Percentiles rank a stretch among this genome's conserved stretches.
These are phyloP conservation scores for Deilephila porcellus DNA, from an alignment of 2,888 invertebrate species.

Conservation along the genomic window DNA sequence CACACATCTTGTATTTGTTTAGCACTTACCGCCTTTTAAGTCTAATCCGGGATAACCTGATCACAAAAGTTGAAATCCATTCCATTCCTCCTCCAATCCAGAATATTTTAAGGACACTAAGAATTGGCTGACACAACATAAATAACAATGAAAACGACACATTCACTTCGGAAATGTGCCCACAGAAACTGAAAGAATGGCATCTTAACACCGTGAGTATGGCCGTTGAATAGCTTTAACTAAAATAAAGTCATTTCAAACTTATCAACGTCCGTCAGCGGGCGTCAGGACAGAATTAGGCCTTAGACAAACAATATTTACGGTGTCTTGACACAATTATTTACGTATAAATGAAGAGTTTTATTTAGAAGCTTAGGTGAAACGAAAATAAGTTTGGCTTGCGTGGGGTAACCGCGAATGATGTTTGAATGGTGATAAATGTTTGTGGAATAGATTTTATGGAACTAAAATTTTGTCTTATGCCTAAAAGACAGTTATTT, in stretches of 20 bases:
- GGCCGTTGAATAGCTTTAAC: slow-evolving; percentile 38
- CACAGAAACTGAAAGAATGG: slow-evolving; percentile 26
- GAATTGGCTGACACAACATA: slow-evolving; percentile 3
- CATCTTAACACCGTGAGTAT: slow-evolving; percentile 19
- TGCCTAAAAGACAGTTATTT: too few relatives aligned
- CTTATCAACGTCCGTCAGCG: slow-evolving; percentile 57
- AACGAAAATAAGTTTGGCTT: slow-evolving; percentile 9
- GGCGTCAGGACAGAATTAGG: slow-evolving; percentile 61
- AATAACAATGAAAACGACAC: slow-evolving; percentile 15
- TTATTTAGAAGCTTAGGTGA: slow-evolving; percentile 1
- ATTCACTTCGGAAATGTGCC: slow-evolving; percentile 14
- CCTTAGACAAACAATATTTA: slow-evolving; percentile 34
- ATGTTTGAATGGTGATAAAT: background rate
- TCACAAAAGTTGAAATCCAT: slow-evolving; percentile 14
- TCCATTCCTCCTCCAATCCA: background rate
- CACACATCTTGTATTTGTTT: background rate
- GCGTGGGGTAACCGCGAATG: background rate
- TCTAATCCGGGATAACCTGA: background rate
- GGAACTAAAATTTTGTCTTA: background rate
- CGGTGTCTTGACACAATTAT: slow-evolving; percentile 22
- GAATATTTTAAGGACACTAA: slow-evolving; percentile 15
- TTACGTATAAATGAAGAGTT: slow-evolving; percentile 13
- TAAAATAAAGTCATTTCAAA: slow-evolving; percentile 55
- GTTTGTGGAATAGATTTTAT: background rate
- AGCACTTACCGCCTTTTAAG: background rate